Conservation (phyloP, 2,797 vertebrate species). For the Spinus pinus region DNA sequence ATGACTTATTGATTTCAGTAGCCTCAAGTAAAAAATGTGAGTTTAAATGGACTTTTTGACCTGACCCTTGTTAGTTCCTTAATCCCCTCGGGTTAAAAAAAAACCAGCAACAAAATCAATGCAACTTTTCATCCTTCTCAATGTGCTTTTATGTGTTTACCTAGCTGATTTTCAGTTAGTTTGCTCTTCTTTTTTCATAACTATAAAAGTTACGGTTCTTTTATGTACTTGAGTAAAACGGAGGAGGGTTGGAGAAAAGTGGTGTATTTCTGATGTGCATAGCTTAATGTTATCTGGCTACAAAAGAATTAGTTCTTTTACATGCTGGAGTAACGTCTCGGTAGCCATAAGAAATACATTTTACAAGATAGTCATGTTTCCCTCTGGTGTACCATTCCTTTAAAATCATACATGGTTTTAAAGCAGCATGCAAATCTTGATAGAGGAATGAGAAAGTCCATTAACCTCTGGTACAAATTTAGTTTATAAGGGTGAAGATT, state of each 20-base stretch:
- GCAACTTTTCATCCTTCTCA: neutral
- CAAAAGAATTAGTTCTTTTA: neutral
- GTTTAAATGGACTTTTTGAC: neutral
- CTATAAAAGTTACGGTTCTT: neutral
- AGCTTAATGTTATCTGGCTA: neutral
- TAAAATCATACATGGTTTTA: constrained; percentile 8
- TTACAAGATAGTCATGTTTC: neutral
- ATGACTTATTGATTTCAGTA: neutral
- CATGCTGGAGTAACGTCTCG: neutral
- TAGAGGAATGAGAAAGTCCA: neutral
- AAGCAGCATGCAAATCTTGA: neutral
- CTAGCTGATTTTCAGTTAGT: neutral
- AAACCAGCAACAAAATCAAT: neutral
- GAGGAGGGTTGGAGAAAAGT: neutral
- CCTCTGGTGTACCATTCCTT: neutral
- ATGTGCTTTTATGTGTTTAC: neutral
- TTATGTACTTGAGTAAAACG: neutral
- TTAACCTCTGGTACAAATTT: neutral
- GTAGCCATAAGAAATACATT: neutral
- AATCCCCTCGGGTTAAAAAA: neutral
- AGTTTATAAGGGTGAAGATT: neutral
- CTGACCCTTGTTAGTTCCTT: neutral
- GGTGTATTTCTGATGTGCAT: neutral
- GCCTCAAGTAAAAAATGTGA: neutral
- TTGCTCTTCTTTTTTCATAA: neutral